Evolutionary conservation across 2,113 vertebrate genomes (phyloP).

Genomic region (Thermophis baileyi): DNA sequence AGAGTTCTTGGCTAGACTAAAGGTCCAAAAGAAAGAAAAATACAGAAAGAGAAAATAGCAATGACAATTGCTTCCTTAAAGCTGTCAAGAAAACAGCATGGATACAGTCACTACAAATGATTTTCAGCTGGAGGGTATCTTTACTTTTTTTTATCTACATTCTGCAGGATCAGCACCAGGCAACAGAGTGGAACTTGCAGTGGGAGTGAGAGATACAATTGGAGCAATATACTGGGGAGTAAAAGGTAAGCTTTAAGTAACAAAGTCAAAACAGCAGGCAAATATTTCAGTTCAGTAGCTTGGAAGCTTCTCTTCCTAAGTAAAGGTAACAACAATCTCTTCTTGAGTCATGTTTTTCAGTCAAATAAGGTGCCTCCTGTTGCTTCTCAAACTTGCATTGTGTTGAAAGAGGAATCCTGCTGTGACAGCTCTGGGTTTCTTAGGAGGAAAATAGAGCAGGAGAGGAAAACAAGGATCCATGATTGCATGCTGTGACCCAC

Average conservation of each 20-base stretch:
- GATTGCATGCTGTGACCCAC: neutral
- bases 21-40: neutral
- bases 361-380: neutral
- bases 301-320: neutral
- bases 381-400: neutral
- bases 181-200: neutral
- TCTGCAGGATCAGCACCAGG: neutral
- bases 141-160: neutral
- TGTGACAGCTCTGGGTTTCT: neutral
- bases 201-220: neutral
- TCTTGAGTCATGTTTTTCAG: neutral
- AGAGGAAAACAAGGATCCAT: neutral
- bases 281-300: neutral
- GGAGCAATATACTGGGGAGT: neutral
- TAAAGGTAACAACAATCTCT: neutral
- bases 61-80: neutral
- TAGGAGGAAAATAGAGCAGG: neutral
- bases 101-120: neutral
- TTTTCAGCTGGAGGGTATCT: neutral
- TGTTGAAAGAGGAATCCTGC: neutral
- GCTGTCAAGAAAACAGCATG: neutral
- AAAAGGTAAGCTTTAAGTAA: neutral
- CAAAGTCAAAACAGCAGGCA: neutral
- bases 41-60: neutral
- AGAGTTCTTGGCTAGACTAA: neutral